These are phyloP conservation scores for Zaprionus kolodkinae DNA, from an alignment of 1,140 invertebrate species.

Conservation along the genomic window DNA sequence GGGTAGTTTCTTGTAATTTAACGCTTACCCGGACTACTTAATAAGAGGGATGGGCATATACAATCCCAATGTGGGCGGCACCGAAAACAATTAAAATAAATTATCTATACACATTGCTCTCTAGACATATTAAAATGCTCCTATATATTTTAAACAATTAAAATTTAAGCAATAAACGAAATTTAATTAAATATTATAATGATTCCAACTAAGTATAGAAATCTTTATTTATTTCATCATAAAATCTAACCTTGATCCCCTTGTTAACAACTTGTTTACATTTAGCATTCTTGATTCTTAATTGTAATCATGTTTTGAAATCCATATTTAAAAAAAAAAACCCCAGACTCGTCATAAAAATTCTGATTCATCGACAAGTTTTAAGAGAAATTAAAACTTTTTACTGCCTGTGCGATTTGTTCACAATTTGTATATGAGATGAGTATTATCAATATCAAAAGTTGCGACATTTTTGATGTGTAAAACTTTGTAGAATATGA, in stretches of 20 bases:
- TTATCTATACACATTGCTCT: background rate
- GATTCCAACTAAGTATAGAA: too few relatives aligned
- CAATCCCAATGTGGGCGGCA: background rate
- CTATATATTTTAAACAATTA: background rate
- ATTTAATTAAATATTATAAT: too few relatives aligned
- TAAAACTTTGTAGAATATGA: background rate
- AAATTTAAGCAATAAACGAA: background rate
- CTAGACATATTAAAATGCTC: background rate
- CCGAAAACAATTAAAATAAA: too few relatives aligned
- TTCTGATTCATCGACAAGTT: background rate
- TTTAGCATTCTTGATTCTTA: background rate
- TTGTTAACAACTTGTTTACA: background rate
- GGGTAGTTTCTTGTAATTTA: background rate
- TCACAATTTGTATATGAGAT: background rate
- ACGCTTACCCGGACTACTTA: background rate
- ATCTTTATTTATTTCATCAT: background rate
- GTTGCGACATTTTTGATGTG: background rate
- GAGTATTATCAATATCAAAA: slow-evolving; percentile 26
- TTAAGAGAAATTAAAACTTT: background rate
- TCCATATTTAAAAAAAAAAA: background rate
- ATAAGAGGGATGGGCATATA: background rate
- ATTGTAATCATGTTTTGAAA: background rate
- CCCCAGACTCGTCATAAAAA: background rate
- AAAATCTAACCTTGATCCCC: background rate
- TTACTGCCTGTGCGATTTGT: background rate